These are phyloP conservation scores for Pipistrellus nathusii DNA, from an alignment of 2,797 vertebrate genomes.

Conservation along the genomic window DNA sequence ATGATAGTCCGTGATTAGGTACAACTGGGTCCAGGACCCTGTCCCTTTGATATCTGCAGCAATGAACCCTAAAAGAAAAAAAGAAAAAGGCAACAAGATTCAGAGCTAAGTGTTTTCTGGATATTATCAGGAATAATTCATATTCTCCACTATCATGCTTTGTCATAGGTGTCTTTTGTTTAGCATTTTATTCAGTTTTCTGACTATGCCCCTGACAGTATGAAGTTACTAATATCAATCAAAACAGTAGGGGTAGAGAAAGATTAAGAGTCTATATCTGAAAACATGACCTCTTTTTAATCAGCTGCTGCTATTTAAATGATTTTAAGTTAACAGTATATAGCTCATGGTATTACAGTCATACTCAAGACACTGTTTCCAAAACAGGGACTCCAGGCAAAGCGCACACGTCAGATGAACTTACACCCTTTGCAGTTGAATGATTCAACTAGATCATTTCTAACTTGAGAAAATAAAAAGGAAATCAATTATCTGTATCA, in stretches of 20 bases:
- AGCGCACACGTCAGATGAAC: background rate
- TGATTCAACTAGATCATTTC: background rate
- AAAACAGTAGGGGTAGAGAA: background rate
- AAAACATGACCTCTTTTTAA: background rate
- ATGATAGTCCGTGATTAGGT: constrained; percentile 98
- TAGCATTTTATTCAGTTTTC: background rate
- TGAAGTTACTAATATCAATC: constrained; percentile 16
- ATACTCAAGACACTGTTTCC: background rate
- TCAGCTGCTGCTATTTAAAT: background rate
- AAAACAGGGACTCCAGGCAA: background rate
- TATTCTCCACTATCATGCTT: background rate
- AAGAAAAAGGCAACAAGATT: background rate
- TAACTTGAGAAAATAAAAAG: constrained; percentile 9
- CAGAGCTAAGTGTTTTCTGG: constrained; percentile 13
- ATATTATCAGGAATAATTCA: background rate
- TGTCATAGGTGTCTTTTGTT: background rate
- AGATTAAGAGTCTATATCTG: background rate
- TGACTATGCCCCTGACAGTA: background rate
- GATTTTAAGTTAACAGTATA: background rate
- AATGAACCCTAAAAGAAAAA: constrained; percentile 92
- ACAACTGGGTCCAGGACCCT: constrained; percentile 98
- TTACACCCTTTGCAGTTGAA: background rate
- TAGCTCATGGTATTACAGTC: background rate
- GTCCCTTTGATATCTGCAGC: constrained; percentile 99
- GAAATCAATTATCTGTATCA: constrained; percentile 7